A percentile compares a stretch with the other conserved stretches of the same genome.
Conservation (phyloP, 2,113 vertebrate genomes). For the Oreochromis tanganicae region DNA sequence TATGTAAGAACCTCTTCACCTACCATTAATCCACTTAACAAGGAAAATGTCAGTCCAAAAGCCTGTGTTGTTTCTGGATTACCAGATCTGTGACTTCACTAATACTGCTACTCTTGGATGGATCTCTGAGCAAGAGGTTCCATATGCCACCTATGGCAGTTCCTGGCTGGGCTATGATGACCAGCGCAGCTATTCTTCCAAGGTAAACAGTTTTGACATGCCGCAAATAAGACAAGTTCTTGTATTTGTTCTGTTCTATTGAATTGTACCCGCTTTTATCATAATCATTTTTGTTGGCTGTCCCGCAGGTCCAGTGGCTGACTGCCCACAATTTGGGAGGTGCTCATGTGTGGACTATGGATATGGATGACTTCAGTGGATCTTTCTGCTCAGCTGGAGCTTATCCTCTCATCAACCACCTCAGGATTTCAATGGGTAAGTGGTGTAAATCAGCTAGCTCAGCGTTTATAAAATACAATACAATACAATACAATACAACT, state of each 20-base stretch:
- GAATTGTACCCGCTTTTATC: background rate
- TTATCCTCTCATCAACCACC: constrained; percentile 71
- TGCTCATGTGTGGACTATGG: constrained; percentile 79
- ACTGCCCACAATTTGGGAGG: constrained; percentile 69
- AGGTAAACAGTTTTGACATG: constrained; percentile 60
- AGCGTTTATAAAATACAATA: background rate
- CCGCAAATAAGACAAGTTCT: background rate
- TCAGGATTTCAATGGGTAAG: constrained; percentile 69
- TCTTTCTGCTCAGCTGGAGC: constrained; percentile 66
- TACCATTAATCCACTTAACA: no score
- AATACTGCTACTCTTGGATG: constrained; percentile 29
- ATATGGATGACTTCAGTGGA: constrained; percentile 77
- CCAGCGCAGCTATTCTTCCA: constrained; percentile 66
- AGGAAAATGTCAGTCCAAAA: no score
- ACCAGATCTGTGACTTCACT: constrained; percentile 62
- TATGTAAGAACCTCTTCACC: no score
- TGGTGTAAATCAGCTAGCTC: background rate
- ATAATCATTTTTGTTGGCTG: background rate
- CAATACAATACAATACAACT: background rate
- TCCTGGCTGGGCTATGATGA: constrained; percentile 82
- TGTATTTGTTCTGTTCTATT: background rate
- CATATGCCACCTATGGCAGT: constrained; percentile 74
- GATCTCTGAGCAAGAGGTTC: constrained; percentile 75
- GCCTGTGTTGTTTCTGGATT: no score
- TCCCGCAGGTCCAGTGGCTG: constrained; percentile 70